Evolutionary conservation across 2,113 vertebrate genomes (phyloP), one percentile per base, ranked within the genome.

Genomic region (Tautogolabrus adspersus): DNA sequence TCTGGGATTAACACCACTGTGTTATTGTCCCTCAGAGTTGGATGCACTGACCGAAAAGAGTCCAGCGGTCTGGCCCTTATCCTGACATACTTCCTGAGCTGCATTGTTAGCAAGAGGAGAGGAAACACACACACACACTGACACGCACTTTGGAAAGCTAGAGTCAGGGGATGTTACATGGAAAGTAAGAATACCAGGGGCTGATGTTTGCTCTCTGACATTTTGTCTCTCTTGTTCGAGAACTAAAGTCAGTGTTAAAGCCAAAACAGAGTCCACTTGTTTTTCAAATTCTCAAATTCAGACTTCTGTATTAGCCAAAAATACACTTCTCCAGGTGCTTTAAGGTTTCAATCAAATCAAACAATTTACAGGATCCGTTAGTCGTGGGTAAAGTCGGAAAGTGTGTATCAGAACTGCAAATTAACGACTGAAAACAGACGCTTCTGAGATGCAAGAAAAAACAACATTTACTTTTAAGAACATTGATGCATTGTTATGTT

Each of bases 51-150:
- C 66, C 40, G 66, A 54, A 68, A 62, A 75, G 77, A 92, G 87
- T 80, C 89, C 18, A 2, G 34, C 70, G 75, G 90, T 87, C 90
- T 87, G 81, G 84, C 81, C 86, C 87, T 89, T 88, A 89, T 92
- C 92, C 92, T 89, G 87, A 90, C 90, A 84, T 19, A 85, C 88
- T 93, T 93, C 92, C 92, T 92, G 91, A 79, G 73, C 71, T 73
- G 82, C 76, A 92, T 93, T 92, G 92, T 92, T 92, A 87, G 79
- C 44, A 30, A 44, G 65, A 30, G 38, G 71, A 89, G 82, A 92
- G 92, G 91, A 92, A 92, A 82, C 73, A 72, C 77, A 2, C 71
- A 77, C 81, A 68, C 76, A 63, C 64, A 68, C 78, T 46, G 26
- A 60, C 60, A 71, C 75, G 47, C 76, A 67, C 49, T 4, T 65